Base-by-base conservation (phyloP, 2,797 vertebrate species). In the Typhlichthys subterraneus region DNA sequence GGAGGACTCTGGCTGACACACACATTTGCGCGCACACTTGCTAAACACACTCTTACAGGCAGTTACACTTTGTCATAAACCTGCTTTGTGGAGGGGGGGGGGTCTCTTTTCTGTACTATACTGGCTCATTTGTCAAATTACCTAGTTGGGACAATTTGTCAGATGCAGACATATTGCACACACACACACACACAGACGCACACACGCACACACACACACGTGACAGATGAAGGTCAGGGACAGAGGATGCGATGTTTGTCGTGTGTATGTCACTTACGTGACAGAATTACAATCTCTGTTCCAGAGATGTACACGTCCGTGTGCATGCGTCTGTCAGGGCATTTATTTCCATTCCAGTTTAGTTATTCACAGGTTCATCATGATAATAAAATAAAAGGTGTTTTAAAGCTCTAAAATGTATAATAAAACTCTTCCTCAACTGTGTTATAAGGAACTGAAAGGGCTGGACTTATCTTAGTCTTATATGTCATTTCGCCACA, bases 171-270 rank as follows among this genome's bases (percentile, higher is more conserved):
- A 58, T 42, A 59, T 38, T 31, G 33, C 17, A 49, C 46, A 19
- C 17, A 47, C 57, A 48, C 57, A 48, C 45, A 47, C 14, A 45
- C 17, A 58, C 15, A 29, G 17, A 48, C 17, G 19, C 56, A 72
- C 60, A 19, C 63, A 38, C 55, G 59, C 57, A 56, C 50, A 53
- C 65, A 70, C 62, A 61, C 58, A 65, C 61, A 49, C 54, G 47
- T 72, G 76, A 82, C 81, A 82, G 77, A 86, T 87, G 77, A 80
- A 76, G 79, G 63, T 76, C 71, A 81, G 77, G 81, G 85, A 80
- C 80, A 75, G 75, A 53, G 57, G 61, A 80, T 58, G 73, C 65
- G 55, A 49, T 66, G 71, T 79, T 79, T 86, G 76, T 82, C 75
- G 81, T 63, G 47, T 17, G 17, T 58, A 12, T 58, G 56, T 54